Evolutionary conservation across 2,888 invertebrate genomes (phyloP).

Genomic region (Hedychridium roseum): DNA sequence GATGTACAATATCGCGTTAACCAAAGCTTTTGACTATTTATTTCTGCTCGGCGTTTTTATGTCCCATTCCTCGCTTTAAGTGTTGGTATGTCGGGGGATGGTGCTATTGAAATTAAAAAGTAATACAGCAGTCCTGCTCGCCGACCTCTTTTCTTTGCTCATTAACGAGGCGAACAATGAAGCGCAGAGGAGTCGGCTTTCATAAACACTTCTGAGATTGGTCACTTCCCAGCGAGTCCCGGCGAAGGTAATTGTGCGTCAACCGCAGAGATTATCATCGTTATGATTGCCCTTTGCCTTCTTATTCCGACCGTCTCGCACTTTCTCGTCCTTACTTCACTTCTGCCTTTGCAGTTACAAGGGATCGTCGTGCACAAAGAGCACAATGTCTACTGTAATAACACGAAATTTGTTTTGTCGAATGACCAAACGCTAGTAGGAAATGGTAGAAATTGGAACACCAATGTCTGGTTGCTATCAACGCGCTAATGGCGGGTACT

Average conservation of each 20-base stretch:
- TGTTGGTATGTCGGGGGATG: too few species aligned
- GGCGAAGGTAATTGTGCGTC: constrained; percentile 53
- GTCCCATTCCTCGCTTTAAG: too few species aligned
- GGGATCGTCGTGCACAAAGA: too few species aligned
- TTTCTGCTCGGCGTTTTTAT: too few species aligned
- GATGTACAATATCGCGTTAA: too few species aligned
- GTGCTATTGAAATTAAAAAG: constrained; percentile 43
- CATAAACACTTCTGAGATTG: constrained; percentile 57
- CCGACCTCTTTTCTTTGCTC: constrained; percentile 33
- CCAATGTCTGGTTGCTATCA: too few species aligned
- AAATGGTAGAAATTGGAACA: too few species aligned
- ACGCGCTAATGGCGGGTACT: too few species aligned
- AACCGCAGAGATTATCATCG: constrained; percentile 57
- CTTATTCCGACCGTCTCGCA: constrained; percentile 23
- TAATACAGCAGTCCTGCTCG: constrained; percentile 20
- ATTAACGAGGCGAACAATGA: constrained; percentile 48
- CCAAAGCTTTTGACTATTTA: too few species aligned
- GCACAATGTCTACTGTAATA: too few species aligned
- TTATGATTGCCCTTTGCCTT: constrained; percentile 58
- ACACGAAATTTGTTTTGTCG: too few species aligned
- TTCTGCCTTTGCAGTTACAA: constrained; percentile 14
- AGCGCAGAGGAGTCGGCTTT: constrained; percentile 38
- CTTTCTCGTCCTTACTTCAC: constrained; percentile 13
- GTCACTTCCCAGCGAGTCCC: constrained; percentile 54
- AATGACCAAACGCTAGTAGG: too few species aligned